Base-by-base conservation (phyloP, 2,113 vertebrate species). In the Nycticryphes semicollaris region DNA sequence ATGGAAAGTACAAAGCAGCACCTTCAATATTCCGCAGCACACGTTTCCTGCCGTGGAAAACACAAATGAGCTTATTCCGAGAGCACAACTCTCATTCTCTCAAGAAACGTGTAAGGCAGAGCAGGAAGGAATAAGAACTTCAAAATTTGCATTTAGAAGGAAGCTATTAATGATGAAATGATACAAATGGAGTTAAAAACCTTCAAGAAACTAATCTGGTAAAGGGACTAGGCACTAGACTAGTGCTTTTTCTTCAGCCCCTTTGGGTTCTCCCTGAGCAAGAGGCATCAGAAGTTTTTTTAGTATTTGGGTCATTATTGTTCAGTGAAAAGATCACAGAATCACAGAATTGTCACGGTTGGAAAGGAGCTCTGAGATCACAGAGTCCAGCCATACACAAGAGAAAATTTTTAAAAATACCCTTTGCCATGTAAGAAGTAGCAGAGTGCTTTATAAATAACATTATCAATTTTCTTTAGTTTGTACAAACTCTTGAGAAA, bases 21-120 rank as follows among this genome's bases (percentile, higher is more conserved):
- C 41, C 33, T 2, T 54, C 45, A 21, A 0, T 4, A 27, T 31
- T 33, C 35, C 3, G 3, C 6, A 35, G 24, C 1, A 13, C 8
- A 47, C 1, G 0, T 15, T n/a, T 41, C 41, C 33, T 43, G 45
- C 69, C 75, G 17, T 50, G 64, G 16, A 50, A 48, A 72, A 81
- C 0, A 1, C 30, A 43, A 50, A 22, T 4, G 56, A 57, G 77
- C 41, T 63, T 18, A 0, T 72, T 76, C 39, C 15, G 11, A 74
- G 24, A 9, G 28, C 72, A 69, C 20, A 33, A 43, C 3, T 57
- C 64, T 9, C 4, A 47, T 54, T 59, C 24, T 33, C 56, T 51
- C 41, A 23, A 62, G 75, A 86, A 93, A n/a, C 0, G 3, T 4
- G 1, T 27, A 23, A 50, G 48, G 63, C 66, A 41, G 25, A 59